A percentile compares a stretch with the other conserved stretches of the same genome.
These are phyloP conservation scores for Noctilio leporinus DNA, from an alignment of 2,113 vertebrate species.

Conservation along the genomic window DNA sequence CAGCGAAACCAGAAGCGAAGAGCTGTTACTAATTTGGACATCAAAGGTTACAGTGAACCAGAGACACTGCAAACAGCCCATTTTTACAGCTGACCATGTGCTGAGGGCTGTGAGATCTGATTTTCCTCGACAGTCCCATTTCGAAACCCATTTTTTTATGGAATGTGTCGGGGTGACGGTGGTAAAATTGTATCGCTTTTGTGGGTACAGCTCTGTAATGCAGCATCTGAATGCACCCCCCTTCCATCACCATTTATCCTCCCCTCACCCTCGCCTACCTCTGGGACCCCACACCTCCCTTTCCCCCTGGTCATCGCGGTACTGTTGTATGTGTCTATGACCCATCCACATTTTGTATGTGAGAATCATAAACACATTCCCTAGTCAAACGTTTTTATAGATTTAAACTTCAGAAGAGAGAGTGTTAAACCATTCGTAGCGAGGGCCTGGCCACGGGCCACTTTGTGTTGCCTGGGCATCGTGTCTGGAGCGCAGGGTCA, in stretches of 20 bases:
- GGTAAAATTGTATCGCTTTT: too few species aligned
- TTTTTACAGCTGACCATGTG: neutral
- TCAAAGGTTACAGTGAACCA: neutral
- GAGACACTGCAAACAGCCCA: neutral
- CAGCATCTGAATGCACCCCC: too few species aligned
- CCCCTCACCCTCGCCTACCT: too few species aligned
- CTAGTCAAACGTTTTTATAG: neutral
- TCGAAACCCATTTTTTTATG: neutral
- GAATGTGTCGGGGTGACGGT: too few species aligned
- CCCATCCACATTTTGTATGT: neutral
- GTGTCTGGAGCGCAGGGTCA: conserved; percentile 76
- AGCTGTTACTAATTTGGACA: neutral
- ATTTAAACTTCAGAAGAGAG: neutral
- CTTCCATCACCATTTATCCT: too few species aligned
- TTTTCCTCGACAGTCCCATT: neutral
- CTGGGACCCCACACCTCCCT: too few species aligned
- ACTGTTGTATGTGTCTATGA: neutral
- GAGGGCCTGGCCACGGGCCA: conserved; percentile 41
- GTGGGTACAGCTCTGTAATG: too few species aligned
- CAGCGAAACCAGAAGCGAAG: neutral
- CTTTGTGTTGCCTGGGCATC: conserved; percentile 76
- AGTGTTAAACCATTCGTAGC: neutral
- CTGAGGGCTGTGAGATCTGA: neutral
- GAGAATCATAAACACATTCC: neutral
- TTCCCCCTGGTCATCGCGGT: too few species aligned